phyloP scores from a whole-genome alignment of 1,140 invertebrate genomes.

The Tetramorium simillimum region DNA sequence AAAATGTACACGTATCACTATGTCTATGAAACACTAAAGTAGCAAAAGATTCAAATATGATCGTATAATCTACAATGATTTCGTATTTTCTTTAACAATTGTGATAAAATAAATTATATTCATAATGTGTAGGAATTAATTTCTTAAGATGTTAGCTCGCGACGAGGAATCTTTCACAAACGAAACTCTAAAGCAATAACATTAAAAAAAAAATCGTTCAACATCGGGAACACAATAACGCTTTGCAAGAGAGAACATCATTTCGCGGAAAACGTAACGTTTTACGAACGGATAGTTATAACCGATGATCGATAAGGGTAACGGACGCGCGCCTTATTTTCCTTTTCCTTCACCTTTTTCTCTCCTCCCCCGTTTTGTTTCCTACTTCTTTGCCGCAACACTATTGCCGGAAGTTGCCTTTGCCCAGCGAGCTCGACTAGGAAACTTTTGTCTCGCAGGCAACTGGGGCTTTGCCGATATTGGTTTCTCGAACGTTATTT shows the following conservation, averaged over 20 bases:
- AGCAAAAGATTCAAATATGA: neutral
- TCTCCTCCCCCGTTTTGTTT: neutral
- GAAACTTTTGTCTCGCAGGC: constrained; percentile 79
- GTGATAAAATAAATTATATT: neutral
- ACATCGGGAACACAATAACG: neutral
- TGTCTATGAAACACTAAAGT: no score
- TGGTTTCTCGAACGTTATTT: constrained; percentile 81
- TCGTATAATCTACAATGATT: neutral
- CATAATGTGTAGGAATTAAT: neutral
- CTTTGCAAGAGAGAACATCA: constrained; percentile 38
- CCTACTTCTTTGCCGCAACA: constrained; percentile 50
- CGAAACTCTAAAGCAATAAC: neutral
- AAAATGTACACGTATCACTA: neutral
- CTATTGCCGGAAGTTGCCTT: constrained; percentile 38
- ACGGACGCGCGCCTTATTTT: constrained; percentile 49
- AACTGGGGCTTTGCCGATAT: constrained; percentile 77
- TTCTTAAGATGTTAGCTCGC: neutral
- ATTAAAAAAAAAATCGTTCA: neutral
- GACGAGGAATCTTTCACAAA: constrained; percentile 8
- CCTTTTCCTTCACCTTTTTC: neutral
- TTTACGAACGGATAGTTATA: constrained; percentile 42
- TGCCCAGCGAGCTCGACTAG: constrained; percentile 54
- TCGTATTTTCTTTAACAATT: neutral
- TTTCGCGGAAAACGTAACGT: constrained; percentile 48
- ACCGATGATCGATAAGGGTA: constrained; percentile 63